Conservation (phyloP, 2,113 vertebrate species). For the Camelus bactrianus region DNA sequence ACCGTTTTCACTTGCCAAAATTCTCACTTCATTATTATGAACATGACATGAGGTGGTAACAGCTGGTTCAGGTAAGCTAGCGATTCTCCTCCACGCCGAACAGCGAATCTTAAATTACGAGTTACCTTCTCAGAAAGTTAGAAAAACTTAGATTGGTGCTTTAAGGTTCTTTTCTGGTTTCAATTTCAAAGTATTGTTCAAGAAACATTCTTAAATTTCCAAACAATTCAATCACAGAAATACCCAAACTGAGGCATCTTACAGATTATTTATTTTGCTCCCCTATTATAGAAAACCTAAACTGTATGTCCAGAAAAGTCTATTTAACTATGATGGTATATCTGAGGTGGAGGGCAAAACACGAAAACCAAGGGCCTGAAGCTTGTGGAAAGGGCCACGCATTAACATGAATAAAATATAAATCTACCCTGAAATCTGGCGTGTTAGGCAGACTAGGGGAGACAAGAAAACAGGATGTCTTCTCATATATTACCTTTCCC, state of each 20-base stretch:
- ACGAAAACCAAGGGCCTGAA: not conserved
- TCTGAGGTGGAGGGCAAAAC: not conserved
- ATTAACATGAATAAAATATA: not conserved
- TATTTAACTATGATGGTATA: not conserved
- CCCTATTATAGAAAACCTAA: not conserved
- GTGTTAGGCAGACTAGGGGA: not conserved
- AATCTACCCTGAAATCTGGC: not conserved
- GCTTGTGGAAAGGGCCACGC: not conserved
- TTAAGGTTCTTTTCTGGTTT: conserved; percentile 38
- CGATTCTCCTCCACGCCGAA: not conserved
- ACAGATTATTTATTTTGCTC: conserved; percentile 21
- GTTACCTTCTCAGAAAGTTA: conserved; percentile 27
- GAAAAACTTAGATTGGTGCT: not conserved
- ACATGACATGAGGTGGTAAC: conserved; percentile 46
- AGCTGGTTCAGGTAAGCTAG: conserved; percentile 76
- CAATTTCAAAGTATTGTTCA: not conserved
- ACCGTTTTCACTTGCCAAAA: conserved; percentile 71
- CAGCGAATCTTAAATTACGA: conserved; percentile 20
- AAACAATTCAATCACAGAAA: not conserved
- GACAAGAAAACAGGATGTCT: not conserved
- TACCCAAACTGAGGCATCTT: not conserved
- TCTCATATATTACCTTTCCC: not conserved
- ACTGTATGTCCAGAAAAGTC: not conserved
- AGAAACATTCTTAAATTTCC: conserved; percentile 41
- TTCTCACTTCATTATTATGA: conserved; percentile 67